A percentile compares a stretch with the other conserved stretches of the same genome.
Conservation (phyloP, 2,888 invertebrate genomes). For the Napeogenes inachia region DNA sequence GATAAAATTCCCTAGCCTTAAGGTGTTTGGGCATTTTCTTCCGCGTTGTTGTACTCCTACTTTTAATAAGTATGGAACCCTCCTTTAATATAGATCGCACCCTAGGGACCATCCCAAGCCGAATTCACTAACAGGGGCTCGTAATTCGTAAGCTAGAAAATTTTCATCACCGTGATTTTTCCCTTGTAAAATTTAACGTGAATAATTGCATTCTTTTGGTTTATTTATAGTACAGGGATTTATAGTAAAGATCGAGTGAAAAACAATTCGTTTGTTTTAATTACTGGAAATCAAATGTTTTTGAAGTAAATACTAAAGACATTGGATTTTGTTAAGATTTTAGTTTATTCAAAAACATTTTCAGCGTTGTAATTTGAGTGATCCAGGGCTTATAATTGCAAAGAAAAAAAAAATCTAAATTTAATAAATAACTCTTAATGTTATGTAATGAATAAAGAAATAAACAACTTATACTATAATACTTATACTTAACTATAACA, state of each 20-base stretch:
- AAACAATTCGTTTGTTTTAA: neutral
- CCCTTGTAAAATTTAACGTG: conserved; percentile 44
- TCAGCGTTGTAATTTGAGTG: too few relatives aligned
- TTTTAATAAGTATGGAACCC: conserved; percentile 67
- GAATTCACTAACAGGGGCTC: conserved; percentile 47
- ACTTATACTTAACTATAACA: too few relatives aligned
- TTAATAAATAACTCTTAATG: too few relatives aligned
- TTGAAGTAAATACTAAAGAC: too few relatives aligned
- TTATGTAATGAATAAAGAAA: too few relatives aligned
- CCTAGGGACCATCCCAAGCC: conserved; percentile 45
- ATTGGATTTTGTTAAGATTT: too few relatives aligned
- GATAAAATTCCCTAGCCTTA: conserved; percentile 37
- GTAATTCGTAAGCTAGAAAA: conserved; percentile 49
- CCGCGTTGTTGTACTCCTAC: conserved; percentile 52
- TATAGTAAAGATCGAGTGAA: neutral
- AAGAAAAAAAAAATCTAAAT: too few relatives aligned
- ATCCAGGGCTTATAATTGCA: too few relatives aligned
- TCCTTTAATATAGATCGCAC: conserved; percentile 67
- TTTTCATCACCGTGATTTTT: conserved; percentile 59
- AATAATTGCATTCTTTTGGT: conserved; percentile 49
- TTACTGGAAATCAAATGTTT: too few relatives aligned
- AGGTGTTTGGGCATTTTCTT: conserved; percentile 54
- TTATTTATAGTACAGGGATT: conserved; percentile 7
- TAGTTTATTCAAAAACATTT: too few relatives aligned
- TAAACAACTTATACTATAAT: too few relatives aligned